Percentiles rank a stretch among this genome's conserved stretches.
Evolutionary conservation across 2,888 invertebrate species (phyloP).

Genomic region (Idaea straminata): DNA sequence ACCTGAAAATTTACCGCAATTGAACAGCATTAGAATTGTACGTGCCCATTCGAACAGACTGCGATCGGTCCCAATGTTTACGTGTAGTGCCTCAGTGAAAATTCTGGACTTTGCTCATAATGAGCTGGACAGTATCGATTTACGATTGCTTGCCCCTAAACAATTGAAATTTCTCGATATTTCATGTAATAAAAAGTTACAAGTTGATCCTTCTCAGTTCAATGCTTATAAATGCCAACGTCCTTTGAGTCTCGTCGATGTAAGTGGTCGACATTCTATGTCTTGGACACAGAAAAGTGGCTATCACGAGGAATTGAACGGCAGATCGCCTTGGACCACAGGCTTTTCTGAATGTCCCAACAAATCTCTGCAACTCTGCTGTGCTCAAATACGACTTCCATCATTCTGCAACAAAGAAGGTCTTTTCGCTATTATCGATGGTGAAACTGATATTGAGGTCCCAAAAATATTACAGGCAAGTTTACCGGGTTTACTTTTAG

Average conservation of each 20-base stretch:
- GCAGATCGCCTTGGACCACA: slow-evolving; percentile 86
- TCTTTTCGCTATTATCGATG: slow-evolving; percentile 91
- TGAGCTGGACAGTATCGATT: slow-evolving; percentile 89
- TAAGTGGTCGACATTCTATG: slow-evolving; percentile 88
- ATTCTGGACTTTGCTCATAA: slow-evolving; percentile 93
- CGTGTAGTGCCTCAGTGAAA: slow-evolving; percentile 86
- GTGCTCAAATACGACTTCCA: slow-evolving; percentile 88
- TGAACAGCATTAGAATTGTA: slow-evolving; percentile 86
- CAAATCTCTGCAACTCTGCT: slow-evolving; percentile 84
- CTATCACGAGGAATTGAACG: slow-evolving; percentile 78
- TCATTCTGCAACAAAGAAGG: slow-evolving; percentile 90
- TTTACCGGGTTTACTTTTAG: slow-evolving; percentile 88
- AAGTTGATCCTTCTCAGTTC: slow-evolving; percentile 91
- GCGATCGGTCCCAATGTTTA: slow-evolving; percentile 86
- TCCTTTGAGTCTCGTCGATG: slow-evolving; percentile 90
- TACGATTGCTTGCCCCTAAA: slow-evolving; percentile 87
- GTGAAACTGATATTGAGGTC: slow-evolving; percentile 85
- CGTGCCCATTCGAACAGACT: slow-evolving; percentile 91
- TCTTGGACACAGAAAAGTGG: slow-evolving; percentile 78
- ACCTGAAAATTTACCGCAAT: slow-evolving; percentile 86
- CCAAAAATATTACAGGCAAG: slow-evolving; percentile 86
- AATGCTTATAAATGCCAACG: slow-evolving; percentile 89
- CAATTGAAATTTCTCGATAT: slow-evolving; percentile 92
- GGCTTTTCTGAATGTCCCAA: slow-evolving; percentile 94
- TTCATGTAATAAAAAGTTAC: slow-evolving; percentile 89